Conservation (phyloP, 2,797 vertebrate genomes). For the Buphagus erythrorhynchus region DNA sequence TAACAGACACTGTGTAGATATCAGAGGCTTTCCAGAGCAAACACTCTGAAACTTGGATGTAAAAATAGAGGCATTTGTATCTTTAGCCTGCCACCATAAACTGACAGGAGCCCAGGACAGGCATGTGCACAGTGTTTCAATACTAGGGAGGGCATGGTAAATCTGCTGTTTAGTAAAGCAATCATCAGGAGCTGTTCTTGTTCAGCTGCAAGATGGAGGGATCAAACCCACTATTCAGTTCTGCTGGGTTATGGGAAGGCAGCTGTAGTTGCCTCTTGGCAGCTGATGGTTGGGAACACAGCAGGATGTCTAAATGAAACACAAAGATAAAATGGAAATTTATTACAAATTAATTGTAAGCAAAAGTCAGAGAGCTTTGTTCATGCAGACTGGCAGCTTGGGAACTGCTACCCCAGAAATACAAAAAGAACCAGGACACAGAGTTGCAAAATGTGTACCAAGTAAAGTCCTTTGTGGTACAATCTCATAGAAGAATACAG, state of each 20-base stretch:
- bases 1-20: not conserved
- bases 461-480: not conserved
- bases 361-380: not conserved
- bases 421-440: not conserved
- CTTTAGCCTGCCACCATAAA: not conserved
- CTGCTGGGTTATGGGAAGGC: not conserved
- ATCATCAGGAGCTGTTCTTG: not conserved
- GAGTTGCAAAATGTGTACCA: not conserved
- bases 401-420: not conserved
- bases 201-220: not conserved
- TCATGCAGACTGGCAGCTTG: not conserved
- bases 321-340: not conserved
- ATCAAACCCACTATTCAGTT: not conserved
- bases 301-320: not conserved
- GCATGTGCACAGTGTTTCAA: not conserved
- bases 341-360: not conserved
- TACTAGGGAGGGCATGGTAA: too few species aligned
- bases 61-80: conserved; percentile 14
- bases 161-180: not conserved
- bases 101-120: not conserved
- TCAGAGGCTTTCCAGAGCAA: not conserved
- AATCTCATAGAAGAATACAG: not conserved
- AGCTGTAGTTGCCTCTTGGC: not conserved
- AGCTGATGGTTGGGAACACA: not conserved
- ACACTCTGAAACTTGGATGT: not conserved